A percentile compares a stretch with the other conserved stretches of the same genome.
These are phyloP conservation scores for Physeter macrocephalus DNA, from an alignment of 2,113 vertebrate genomes.

Conservation along the genomic window DNA sequence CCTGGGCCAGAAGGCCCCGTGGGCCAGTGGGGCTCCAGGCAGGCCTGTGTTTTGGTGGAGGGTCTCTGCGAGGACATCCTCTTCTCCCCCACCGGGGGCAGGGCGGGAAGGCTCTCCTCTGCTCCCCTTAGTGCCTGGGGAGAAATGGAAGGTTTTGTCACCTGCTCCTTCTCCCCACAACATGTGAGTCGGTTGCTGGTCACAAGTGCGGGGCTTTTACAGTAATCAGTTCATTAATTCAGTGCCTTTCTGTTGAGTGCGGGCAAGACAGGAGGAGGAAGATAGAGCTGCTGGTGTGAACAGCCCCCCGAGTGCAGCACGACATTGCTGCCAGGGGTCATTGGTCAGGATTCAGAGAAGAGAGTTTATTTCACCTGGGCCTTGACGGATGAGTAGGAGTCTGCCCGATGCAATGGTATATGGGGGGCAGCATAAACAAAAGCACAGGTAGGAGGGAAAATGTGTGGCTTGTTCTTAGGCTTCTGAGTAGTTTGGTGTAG, in stretches of 20 bases:
- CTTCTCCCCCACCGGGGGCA: neutral
- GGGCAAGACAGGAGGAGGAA: neutral
- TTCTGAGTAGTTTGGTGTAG: neutral
- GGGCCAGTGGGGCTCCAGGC: neutral
- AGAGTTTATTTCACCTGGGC: neutral
- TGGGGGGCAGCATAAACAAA: neutral
- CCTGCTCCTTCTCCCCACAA: neutral
- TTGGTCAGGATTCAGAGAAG: neutral
- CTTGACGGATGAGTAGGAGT: neutral
- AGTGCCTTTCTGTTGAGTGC: neutral
- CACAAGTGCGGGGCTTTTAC: neutral
- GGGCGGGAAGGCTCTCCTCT: neutral
- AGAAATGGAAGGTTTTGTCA: neutral
- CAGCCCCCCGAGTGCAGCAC: neutral
- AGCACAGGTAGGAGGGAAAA: neutral
- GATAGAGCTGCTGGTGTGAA: neutral
- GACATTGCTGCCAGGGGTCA: neutral
- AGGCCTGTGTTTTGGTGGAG: neutral
- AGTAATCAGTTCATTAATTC: neutral
- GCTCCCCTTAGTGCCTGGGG: neutral
- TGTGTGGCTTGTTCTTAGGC: neutral
- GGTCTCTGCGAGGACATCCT: neutral
- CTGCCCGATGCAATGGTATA: neutral
- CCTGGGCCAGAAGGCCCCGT: neutral
- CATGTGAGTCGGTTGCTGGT: neutral